These are phyloP conservation scores for Adelphocoris suturalis DNA, from an alignment of 2,888 invertebrate genomes.

Conservation along the genomic window DNA sequence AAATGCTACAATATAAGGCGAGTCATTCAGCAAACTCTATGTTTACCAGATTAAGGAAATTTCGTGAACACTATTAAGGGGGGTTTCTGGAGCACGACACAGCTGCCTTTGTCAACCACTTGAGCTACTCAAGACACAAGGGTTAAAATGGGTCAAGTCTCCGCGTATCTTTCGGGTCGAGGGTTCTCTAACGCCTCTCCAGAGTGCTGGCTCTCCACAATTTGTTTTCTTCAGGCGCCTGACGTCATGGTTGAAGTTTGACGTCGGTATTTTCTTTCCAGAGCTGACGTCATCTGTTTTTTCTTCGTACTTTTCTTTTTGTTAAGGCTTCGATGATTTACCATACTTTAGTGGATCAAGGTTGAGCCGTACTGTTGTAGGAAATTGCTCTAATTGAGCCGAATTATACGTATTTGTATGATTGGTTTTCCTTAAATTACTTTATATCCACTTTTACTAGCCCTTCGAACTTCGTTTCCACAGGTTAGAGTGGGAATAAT, in stretches of 20 bases:
- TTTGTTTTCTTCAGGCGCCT: neutral
- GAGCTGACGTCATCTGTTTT: neutral
- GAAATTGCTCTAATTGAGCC: too few relatives aligned
- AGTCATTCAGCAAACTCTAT: too few relatives aligned
- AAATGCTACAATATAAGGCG: too few relatives aligned
- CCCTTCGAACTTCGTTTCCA: too few relatives aligned
- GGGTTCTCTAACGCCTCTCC: neutral
- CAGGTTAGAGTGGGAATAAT: too few relatives aligned
- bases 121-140: constrained; percentile 23
- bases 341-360: too few relatives aligned
- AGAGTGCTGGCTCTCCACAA: neutral
- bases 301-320: neutral
- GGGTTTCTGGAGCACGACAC: neutral
- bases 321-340: neutral
- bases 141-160: constrained; percentile 9
- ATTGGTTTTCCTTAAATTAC: too few relatives aligned
- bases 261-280: neutral
- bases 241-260: neutral
- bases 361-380: too few relatives aligned
- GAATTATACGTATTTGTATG: too few relatives aligned
- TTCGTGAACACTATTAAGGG: neutral
- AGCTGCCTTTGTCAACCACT: constrained; percentile 4
- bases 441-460: too few relatives aligned
- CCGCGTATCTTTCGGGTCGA: neutral
- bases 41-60: neutral